Evolutionary conservation across 37 sponge, comb jelly and placozoan genomes (phyloP), one percentile per base, ranked within the genome.

Genomic region (Halichondria panicea): DNA sequence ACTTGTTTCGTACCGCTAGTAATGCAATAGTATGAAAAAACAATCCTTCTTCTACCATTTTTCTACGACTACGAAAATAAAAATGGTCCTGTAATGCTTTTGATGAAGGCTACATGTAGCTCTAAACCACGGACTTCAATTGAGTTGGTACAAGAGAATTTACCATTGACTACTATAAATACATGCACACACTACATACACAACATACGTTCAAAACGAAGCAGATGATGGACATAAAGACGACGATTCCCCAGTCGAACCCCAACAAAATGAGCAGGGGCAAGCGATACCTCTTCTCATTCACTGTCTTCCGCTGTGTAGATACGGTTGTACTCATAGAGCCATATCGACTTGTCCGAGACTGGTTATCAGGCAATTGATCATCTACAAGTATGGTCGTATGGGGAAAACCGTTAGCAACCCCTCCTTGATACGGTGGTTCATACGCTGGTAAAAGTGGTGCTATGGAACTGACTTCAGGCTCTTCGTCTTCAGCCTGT

Each of bases 201-300:
- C 22, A 22, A 59, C 15, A 35, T 18, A 43, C 11, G 15, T 43
- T 42, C 37, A 74, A 60, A 1, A 44, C 38, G 36, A 42, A 39
- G 31, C 56, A 55, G 24, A 84, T 70, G 48, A 84, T 71, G 43
- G 85, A 84, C 21, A 84, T 55, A 56, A 84, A 84, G 55, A 70
- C 19, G 2, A 77, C 55, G 53, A 84, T 21, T 11, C 63, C 70
- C 40, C 43, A 75, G 39, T 84, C 85, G 48, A 77, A 84, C 12
- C 15, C 64, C 3, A 84, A 61, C 37, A 76, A 25, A 44, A 84
- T 84, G 25, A 84, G 64, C 13, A 84, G 70, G 21, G 78, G 77
- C 28, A 84, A 8, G 3, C 85, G 50, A 39, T 76, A 84, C 15
- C 85, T 46, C 71, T 84, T 84, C 1, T 0, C 12, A 9, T 63